Conservation (phyloP, 30 jellyfish, hydroid and myxozoan species). For the Hydractinia symbiolongicarpus region DNA sequence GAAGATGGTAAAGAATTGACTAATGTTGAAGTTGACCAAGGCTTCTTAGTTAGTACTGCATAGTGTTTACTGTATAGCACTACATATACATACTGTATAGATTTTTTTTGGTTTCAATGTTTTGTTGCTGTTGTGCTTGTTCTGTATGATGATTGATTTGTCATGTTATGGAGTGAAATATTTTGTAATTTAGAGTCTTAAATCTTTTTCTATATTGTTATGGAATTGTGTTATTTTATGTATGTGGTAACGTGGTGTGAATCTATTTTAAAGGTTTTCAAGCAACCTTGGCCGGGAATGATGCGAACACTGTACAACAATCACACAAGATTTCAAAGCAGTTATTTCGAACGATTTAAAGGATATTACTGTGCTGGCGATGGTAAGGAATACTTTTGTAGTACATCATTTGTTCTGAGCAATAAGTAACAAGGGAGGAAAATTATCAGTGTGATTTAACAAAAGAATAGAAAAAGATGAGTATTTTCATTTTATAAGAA, state of each 20-base stretch:
- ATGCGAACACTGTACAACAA: slow-evolving; percentile 90
- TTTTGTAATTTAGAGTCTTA: too few species aligned
- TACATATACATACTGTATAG: too few species aligned
- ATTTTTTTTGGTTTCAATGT: not conserved
- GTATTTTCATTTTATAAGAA: too few species aligned
- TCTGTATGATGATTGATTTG: not conserved
- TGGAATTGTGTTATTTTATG: too few species aligned
- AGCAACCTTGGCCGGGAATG: slow-evolving; percentile 99
- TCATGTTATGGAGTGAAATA: not conserved
- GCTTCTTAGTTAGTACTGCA: slow-evolving; percentile 58
- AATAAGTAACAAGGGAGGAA: too few species aligned
- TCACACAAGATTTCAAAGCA: slow-evolving; percentile 68
- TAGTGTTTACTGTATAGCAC: not conserved
- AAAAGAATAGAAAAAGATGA: too few species aligned
- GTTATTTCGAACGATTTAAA: slow-evolving; percentile 71
- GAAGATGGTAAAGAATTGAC: slow-evolving; percentile 86
- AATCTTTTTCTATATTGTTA: too few species aligned
- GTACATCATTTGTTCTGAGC: too few species aligned
- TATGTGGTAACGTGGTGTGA: too few species aligned
- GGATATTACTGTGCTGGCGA: slow-evolving; percentile 98
- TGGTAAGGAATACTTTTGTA: slow-evolving; percentile 47
- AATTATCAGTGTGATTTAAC: too few species aligned
- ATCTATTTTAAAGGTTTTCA: slow-evolving; percentile 54
- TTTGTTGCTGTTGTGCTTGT: not conserved
- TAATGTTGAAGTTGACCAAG: slow-evolving; percentile 73